Conservation (phyloP, 2,113 vertebrate species). For the Corythaixoides concolor region DNA sequence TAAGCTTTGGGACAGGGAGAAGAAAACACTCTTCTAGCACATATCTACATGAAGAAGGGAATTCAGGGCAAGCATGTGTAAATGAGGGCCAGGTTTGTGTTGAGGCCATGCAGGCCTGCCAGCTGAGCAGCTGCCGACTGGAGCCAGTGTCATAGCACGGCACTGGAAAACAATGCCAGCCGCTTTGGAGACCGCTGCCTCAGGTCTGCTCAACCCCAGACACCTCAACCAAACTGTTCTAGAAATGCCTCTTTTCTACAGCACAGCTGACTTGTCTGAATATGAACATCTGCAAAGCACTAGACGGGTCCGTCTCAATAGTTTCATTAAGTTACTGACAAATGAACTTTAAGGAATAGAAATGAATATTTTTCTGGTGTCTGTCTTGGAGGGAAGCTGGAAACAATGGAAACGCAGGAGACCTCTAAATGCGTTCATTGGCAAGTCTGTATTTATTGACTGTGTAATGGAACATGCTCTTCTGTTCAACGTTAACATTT, state of each 20-base stretch:
- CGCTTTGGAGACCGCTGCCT: background rate
- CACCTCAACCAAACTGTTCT: background rate
- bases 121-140: background rate
- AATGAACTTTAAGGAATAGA: background rate
- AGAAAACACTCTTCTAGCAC: background rate
- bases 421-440: background rate
- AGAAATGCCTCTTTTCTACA: background rate
- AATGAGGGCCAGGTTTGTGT: background rate
- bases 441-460: background rate
- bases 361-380: background rate
- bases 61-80: background rate
- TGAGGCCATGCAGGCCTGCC: background rate
- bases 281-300: background rate
- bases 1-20: background rate
- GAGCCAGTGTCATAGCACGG: background rate
- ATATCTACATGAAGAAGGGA: background rate
- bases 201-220: background rate
- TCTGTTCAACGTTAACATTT: background rate
- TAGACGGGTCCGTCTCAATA: background rate
- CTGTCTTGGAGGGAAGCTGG: background rate
- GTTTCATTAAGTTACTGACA: background rate
- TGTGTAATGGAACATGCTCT: background rate
- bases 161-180: background rate
- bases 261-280: background rate
- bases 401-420: background rate